Evolutionary conservation across 1,140 invertebrate species (phyloP).

Genomic region (Planococcus citri): DNA sequence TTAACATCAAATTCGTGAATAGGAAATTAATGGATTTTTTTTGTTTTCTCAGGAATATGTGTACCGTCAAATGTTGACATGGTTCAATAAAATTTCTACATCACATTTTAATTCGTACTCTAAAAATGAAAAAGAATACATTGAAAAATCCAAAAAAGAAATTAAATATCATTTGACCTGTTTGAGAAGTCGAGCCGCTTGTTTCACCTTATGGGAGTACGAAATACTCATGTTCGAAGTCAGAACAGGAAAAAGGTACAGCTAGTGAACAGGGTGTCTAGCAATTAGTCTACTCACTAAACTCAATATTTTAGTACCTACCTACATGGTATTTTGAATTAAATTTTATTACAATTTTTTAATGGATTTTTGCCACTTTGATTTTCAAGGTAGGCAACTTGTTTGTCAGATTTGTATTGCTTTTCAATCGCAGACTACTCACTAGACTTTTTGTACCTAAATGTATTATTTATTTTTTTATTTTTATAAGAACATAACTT

Average conservation of each 20-base stretch:
- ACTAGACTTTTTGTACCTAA: too few relatives aligned
- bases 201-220: constrained; percentile 4
- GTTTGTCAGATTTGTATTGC: too few relatives aligned
- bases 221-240: neutral
- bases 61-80: neutral
- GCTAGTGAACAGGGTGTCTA: neutral
- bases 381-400: too few relatives aligned
- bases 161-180: neutral
- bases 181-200: neutral
- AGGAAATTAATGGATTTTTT: neutral
- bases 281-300: too few relatives aligned
- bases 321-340: too few relatives aligned
- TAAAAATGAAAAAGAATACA: neutral
- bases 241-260: neutral
- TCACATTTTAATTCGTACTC: neutral
- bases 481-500: too few relatives aligned
- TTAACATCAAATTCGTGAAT: too few relatives aligned
- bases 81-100: neutral
- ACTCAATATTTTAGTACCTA: too few relatives aligned
- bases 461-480: too few relatives aligned
- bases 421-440: too few relatives aligned
- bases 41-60: neutral
- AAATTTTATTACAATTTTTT: too few relatives aligned
- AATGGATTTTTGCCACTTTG: too few relatives aligned
- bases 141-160: neutral